These are phyloP conservation scores for Phymastichus coffea DNA, from an alignment of 1,140 invertebrate species.

Conservation along the genomic window DNA sequence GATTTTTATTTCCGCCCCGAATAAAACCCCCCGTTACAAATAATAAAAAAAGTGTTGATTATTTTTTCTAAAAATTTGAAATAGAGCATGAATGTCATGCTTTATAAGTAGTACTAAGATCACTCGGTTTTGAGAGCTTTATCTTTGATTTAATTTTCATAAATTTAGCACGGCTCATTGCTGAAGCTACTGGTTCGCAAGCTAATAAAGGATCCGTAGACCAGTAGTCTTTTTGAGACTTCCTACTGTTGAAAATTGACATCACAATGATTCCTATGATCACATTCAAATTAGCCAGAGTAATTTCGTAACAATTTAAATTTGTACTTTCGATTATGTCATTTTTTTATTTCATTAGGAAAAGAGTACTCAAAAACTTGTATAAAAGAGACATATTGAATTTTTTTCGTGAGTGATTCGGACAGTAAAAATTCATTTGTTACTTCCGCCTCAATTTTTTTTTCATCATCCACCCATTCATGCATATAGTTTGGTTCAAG, in stretches of 20 bases:
- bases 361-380: conserved; percentile 31
- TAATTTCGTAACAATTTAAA: conserved; percentile 14
- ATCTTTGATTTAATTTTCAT: conserved; percentile 21
- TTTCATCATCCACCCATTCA: neutral
- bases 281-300: neutral
- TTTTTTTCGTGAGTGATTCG: conserved; percentile 13
- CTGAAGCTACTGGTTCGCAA: conserved; percentile 10
- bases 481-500: neutral
- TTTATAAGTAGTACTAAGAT: no score
- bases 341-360: conserved; percentile 24
- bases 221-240: conserved; percentile 30
- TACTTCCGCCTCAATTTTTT: neutral
- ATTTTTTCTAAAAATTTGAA: no score
- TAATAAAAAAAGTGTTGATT: no score
- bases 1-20: no score
- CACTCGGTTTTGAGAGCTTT: no score
- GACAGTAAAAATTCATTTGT: conserved; percentile 22
- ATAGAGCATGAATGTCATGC: no score
- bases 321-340: conserved; percentile 23
- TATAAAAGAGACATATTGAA: conserved; percentile 15
- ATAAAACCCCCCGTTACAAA: no score
- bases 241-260: neutral
- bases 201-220: conserved; percentile 14
- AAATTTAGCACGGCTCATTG: conserved; percentile 27
- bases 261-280: conserved; percentile 12